These are phyloP conservation scores for Cepaea nemoralis DNA, from an alignment of 1,140 invertebrate genomes.

Conservation along the genomic window DNA sequence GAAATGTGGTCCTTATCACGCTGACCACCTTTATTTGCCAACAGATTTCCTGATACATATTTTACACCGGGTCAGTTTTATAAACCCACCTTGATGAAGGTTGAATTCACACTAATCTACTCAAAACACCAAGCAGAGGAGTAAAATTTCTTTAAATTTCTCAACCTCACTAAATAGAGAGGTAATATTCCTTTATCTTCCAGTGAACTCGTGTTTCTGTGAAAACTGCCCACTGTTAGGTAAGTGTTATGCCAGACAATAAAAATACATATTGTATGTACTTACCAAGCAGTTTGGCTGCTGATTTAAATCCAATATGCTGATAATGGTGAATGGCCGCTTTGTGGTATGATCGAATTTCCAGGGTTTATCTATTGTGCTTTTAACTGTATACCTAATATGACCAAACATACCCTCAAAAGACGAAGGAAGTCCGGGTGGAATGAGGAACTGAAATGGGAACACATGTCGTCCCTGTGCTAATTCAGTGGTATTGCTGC, in stretches of 20 bases:
- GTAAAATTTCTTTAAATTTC: neutral
- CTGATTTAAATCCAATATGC: constrained; percentile 56
- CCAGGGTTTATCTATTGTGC: constrained; percentile 66
- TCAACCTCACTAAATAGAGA: neutral
- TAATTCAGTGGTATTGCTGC: constrained; percentile 5
- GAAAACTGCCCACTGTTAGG: neutral
- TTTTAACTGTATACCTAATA: constrained; percentile 70
- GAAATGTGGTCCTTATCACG: no score
- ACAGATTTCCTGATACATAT: no score
- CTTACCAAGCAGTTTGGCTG: constrained; percentile 20
- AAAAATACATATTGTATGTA: neutral
- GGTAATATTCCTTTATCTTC: neutral
- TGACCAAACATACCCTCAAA: constrained; percentile 32
- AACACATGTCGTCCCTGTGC: constrained; percentile 11
- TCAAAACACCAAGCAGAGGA: no score
- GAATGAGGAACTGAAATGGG: constrained; percentile 33
- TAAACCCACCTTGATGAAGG: no score
- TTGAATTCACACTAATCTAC: no score
- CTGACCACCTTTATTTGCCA: no score
- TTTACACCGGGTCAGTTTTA: no score
- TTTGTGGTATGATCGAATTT: constrained; percentile 59
- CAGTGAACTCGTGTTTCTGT: neutral
- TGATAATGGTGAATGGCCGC: constrained; percentile 52
- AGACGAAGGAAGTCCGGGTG: constrained; percentile 19
- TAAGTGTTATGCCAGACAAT: neutral